Evolutionary conservation across 2,113 vertebrate genomes (phyloP).

Genomic region (Vidua chalybeata): DNA sequence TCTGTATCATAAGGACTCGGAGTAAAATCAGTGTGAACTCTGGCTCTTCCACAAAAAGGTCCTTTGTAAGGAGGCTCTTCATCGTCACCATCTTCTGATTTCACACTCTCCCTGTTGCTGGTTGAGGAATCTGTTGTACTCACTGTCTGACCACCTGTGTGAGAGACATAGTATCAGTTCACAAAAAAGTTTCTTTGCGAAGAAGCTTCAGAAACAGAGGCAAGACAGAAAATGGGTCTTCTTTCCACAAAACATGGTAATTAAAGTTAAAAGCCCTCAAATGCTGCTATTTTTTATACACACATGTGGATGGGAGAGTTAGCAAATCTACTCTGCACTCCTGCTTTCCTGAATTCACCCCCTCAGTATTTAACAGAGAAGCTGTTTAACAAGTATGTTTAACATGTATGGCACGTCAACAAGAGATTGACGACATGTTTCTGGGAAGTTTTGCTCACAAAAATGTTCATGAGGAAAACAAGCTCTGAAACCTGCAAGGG

Average conservation of each 20-base stretch:
- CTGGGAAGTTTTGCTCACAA: background rate
- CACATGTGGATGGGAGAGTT: background rate
- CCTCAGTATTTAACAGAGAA: background rate
- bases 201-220: background rate
- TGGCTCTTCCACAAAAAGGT: constrained; percentile 94
- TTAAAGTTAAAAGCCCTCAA: background rate
- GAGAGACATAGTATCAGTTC: background rate
- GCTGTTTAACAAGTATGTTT: background rate
- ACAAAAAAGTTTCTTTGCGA: background rate
- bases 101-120: constrained; percentile 97
- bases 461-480: background rate
- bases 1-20: constrained; percentile 97
- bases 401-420: background rate
- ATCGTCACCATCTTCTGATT: constrained; percentile 96
- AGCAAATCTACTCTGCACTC: background rate
- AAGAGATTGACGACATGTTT: background rate
- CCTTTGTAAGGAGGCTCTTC: constrained; percentile 95
- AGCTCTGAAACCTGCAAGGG: background rate
- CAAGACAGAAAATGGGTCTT: background rate
- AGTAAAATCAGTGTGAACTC: constrained; percentile 98
- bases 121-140: constrained; percentile 98
- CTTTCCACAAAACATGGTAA: background rate
- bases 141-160: constrained; percentile 92
- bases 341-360: background rate
- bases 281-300: background rate